phyloP scores from a whole-genome alignment of 1,140 invertebrate species.

The Goniozus legneri region DNA sequence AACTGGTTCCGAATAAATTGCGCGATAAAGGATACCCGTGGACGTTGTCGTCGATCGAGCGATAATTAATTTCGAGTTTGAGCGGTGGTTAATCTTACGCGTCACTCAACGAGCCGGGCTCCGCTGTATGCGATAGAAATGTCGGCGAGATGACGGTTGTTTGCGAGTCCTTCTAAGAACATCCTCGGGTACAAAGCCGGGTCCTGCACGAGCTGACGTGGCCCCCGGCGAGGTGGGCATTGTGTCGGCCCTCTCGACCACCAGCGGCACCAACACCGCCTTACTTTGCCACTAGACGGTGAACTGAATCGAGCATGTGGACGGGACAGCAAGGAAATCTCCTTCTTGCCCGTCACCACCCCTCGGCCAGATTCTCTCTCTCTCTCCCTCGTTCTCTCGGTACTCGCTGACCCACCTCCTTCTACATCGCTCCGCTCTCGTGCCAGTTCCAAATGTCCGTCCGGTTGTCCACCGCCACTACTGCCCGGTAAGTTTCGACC shows the following conservation, averaged over 20 bases:
- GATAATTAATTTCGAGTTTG: too few species aligned
- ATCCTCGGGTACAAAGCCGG: slow-evolving; percentile 35
- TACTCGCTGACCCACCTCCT: background rate
- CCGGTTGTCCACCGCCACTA: slow-evolving; percentile 25
- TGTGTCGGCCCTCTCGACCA: slow-evolving; percentile 36
- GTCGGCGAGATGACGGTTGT: slow-evolving; percentile 31
- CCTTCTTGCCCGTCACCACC: slow-evolving; percentile 35
- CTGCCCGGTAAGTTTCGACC: slow-evolving; percentile 17
- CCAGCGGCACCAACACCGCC: slow-evolving; percentile 29
- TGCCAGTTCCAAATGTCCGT: slow-evolving; percentile 28
- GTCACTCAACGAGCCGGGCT: too few species aligned
- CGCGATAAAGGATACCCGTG: too few species aligned
- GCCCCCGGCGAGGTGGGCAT: slow-evolving; percentile 37
- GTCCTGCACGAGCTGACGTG: slow-evolving; percentile 34
- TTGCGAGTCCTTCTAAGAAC: slow-evolving; percentile 36
- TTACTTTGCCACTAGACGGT: slow-evolving; percentile 25
- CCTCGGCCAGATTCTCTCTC: slow-evolving; percentile 21
- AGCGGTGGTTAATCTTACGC: too few species aligned
- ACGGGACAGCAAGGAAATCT: slow-evolving; percentile 40
- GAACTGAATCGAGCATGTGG: slow-evolving; percentile 37
- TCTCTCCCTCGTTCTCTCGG: slow-evolving; percentile 17
- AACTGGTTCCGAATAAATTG: too few species aligned
- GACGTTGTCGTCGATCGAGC: too few species aligned
- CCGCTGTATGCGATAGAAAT: slow-evolving; percentile 1
- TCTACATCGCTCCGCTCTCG: slow-evolving; percentile 17